phyloP scores from a whole-genome alignment of 1,140 invertebrate species.

The Sarcophaga peregrina region DNA sequence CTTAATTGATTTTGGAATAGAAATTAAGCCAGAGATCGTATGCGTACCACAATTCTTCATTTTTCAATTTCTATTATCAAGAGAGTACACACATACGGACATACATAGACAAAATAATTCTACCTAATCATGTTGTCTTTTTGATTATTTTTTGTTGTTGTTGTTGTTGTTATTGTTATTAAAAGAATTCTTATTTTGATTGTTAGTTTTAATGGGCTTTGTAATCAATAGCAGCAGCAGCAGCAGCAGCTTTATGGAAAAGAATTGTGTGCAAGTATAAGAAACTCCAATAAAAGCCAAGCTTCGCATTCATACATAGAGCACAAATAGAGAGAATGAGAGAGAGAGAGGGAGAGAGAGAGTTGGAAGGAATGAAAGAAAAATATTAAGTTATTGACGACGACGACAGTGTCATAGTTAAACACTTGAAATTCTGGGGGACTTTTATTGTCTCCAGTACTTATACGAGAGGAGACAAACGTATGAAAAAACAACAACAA shows the following conservation, averaged over 20 bases:
- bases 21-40: too few species aligned
- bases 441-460: slow-evolving; percentile 24
- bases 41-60: too few species aligned
- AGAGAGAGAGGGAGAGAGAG: too few species aligned
- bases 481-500: too few species aligned
- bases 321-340: too few species aligned
- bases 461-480: background rate
- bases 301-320: background rate
- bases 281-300: background rate
- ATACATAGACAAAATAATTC: background rate
- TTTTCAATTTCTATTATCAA: too few species aligned
- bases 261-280: too few species aligned
- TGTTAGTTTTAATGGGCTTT: slow-evolving; percentile 1
- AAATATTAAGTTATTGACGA: slow-evolving; percentile 13
- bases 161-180: background rate
- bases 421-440: slow-evolving; percentile 5
- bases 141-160: too few species aligned
- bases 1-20: too few species aligned
- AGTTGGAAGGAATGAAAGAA: background rate
- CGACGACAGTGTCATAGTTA: slow-evolving; percentile 21
- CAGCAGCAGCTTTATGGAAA: too few species aligned
- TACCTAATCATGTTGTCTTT: background rate
- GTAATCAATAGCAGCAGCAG: background rate
- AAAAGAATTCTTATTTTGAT: slow-evolving; percentile 17
- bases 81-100: too few species aligned